Evolutionary conservation across 2,888 invertebrate genomes (phyloP).

Genomic region (Mechanitis mazaeus): DNA sequence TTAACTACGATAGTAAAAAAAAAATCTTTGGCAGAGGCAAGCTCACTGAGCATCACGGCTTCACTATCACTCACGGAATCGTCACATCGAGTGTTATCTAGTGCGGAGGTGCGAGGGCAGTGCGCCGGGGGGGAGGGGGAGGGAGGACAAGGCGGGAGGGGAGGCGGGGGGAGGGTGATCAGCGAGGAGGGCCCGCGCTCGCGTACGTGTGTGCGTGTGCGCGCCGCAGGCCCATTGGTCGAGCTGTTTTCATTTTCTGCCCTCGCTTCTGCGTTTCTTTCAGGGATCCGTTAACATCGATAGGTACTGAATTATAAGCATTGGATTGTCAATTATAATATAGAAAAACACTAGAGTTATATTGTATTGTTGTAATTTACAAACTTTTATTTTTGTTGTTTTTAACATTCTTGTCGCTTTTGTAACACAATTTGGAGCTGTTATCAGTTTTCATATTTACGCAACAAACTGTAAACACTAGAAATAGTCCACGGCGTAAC

Average conservation of each 20-base stretch:
- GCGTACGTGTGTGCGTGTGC: conserved; percentile 27
- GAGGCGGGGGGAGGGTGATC: conserved; percentile 25
- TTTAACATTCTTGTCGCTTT: not conserved
- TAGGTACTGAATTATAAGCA: too few species aligned
- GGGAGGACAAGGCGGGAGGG: conserved; percentile 27
- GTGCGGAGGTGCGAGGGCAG: conserved; percentile 19
- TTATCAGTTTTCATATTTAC: conserved; percentile 21
- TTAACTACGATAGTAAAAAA: not conserved
- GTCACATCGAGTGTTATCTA: conserved; percentile 34
- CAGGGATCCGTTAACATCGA: conserved; percentile 17
- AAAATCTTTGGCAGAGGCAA: conserved; percentile 12
- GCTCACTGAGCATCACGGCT: conserved; percentile 25
- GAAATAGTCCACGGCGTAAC: conserved; percentile 9
- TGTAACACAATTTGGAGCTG: conserved; percentile 15
- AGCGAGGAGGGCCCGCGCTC: conserved; percentile 16
- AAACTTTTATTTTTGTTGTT: too few species aligned
- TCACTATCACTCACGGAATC: conserved; percentile 38
- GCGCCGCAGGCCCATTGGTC: conserved; percentile 31
- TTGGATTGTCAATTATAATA: too few species aligned
- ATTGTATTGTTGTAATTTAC: too few species aligned
- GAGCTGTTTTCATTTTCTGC: conserved; percentile 32
- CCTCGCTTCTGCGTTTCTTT: conserved; percentile 24
- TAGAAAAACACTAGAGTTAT: too few species aligned
- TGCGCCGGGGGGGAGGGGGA: conserved; percentile 20
- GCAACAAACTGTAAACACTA: conserved; percentile 9